Evolutionary conservation across 2,888 invertebrate species (phyloP), one percentile per base, ranked within the genome.

Genomic region (Morpho achilles): DNA sequence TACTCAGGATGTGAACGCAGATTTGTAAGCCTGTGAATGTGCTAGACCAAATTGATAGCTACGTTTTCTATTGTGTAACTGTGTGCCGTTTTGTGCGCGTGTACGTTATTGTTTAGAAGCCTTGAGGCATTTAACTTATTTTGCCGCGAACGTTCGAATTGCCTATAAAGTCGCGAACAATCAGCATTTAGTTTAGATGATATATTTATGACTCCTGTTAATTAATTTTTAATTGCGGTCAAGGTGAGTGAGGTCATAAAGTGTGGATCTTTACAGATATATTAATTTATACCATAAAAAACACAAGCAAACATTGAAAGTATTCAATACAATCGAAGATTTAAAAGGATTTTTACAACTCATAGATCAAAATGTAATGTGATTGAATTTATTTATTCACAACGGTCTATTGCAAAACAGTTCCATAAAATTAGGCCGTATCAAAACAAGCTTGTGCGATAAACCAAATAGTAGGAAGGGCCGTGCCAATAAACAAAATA

Each of bases 1-100:
- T 83, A 81, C 84, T 89, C 87, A 86, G 89, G 89, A 90, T 88
- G 84, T 80, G 77, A 83, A 75, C 83, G 78, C 84, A 84, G 86
- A 86, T 85, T 87, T 81, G 80, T 81, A 77, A 70, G 80, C 72
- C 74, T 81, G 82, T 82, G 84, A 84, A 84, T 82, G 78, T 80
- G 73, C 84, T 87, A 86, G 82, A 82, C 86, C 75, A 79, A 84
- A 84, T 81, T 82, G 82, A 87, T 85, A 84, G 77, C 69, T 78
- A 73, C 78, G 77, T 80, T 84, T 83, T 83, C 82, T 82, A 71
- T 79, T 78, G 76, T 76, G 68, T 67, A 69, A 67, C 72, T 60
- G 73, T 75, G 75, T 76, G 74, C 69, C 67, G 64, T 60, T 65
- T 32, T 65, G 63, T 69, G 69, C 69, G 69, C 60, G 69, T 69